A percentile compares a stretch with the other conserved stretches of the same genome.
Evolutionary conservation across 1,140 invertebrate genomes (phyloP).

Genomic region (Conopomorpha cramerella): DNA sequence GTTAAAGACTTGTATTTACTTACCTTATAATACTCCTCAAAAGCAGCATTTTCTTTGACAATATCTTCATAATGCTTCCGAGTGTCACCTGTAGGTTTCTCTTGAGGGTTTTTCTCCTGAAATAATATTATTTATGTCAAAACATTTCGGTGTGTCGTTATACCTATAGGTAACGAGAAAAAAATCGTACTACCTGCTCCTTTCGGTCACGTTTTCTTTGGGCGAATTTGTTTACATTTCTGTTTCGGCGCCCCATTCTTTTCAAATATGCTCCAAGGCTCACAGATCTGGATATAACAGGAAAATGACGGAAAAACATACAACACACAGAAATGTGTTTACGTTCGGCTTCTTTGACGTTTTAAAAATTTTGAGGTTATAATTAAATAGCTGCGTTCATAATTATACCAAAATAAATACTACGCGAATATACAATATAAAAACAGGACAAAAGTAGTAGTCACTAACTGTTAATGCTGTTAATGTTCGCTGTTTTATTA

Average conservation of each 20-base stretch:
- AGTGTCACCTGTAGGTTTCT: slow-evolving; percentile 42
- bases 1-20: too few species aligned
- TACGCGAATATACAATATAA: too few species aligned
- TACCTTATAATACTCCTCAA: slow-evolving; percentile 86
- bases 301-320: slow-evolving; percentile 15
- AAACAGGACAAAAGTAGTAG: too few species aligned
- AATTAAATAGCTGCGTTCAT: too few species aligned
- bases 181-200: slow-evolving; percentile 44
- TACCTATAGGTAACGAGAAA: too few species aligned
- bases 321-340: slow-evolving; percentile 1
- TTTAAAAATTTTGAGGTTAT: too few species aligned
- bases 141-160: not conserved
- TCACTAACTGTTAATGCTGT: too few species aligned
- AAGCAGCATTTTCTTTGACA: slow-evolving; percentile 81
- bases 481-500: too few species aligned
- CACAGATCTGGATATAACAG: slow-evolving; percentile 23
- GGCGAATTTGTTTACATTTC: slow-evolving; percentile 54
- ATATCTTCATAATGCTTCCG: slow-evolving; percentile 76
- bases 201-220: slow-evolving; percentile 51
- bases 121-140: slow-evolving; percentile 7
- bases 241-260: slow-evolving; percentile 44
- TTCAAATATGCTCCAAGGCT: slow-evolving; percentile 24
- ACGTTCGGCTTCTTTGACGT: too few species aligned
- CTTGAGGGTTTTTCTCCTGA: slow-evolving; percentile 47
- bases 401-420: too few species aligned